Percentiles rank a stretch among this genome's conserved stretches.
phyloP scores from a whole-genome alignment of 1,140 invertebrate species.

The Danaus plexippus region DNA sequence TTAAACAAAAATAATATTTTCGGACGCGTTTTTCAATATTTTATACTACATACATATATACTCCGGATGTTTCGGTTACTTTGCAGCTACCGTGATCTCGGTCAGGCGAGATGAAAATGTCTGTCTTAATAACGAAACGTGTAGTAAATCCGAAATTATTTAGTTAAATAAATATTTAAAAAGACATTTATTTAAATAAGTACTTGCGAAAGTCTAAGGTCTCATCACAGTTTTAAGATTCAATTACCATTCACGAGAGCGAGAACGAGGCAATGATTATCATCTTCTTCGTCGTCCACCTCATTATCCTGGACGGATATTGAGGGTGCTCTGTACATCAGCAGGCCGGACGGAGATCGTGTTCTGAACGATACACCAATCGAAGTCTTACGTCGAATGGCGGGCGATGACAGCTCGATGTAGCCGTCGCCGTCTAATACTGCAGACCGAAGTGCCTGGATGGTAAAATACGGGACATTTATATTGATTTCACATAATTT shows the following conservation, averaged over 20 bases:
- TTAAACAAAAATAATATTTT: no score
- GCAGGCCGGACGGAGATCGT: conserved; percentile 77
- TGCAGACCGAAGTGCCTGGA: conserved; percentile 47
- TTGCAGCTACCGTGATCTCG: no score
- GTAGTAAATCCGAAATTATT: neutral
- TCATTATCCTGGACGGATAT: conserved; percentile 29
- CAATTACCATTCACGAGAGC: conserved; percentile 49
- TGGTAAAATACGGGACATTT: conserved; percentile 1
- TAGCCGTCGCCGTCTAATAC: conserved; percentile 80
- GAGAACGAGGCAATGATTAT: conserved; percentile 53
- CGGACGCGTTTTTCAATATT: no score
- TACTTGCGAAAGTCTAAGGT: no score
- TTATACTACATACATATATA: no score
- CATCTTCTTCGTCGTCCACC: conserved; percentile 45
- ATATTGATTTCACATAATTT: neutral
- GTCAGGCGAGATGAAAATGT: no score
- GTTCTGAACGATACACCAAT: conserved; percentile 87
- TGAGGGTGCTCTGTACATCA: conserved; percentile 82
- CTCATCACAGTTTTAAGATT: neutral
- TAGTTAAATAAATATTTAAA: neutral
- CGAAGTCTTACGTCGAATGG: conserved; percentile 76
- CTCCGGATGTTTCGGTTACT: no score
- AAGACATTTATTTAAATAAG: neutral
- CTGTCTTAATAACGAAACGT: no score
- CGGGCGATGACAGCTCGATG: conserved; percentile 79